Conservation (phyloP, 2,888 invertebrate species). For the Phaedon cochleariae region DNA sequence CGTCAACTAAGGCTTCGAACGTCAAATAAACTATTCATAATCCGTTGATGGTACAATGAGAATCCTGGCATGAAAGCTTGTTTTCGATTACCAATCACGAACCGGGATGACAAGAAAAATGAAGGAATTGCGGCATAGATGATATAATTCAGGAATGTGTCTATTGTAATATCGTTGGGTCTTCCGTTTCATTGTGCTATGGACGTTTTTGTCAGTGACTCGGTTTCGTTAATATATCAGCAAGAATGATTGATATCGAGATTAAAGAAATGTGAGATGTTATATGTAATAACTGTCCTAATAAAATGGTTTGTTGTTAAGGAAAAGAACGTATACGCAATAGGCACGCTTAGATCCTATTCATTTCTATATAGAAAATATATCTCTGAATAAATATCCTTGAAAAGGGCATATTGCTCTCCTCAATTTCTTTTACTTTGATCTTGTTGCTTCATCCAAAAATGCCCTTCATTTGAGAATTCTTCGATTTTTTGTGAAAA, state of each 20-base stretch:
- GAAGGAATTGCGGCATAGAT: neutral
- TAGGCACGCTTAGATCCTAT: no score
- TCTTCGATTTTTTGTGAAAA: no score
- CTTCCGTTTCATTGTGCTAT: neutral
- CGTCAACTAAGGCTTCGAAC: neutral
- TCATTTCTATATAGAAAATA: no score
- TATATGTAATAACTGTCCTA: neutral
- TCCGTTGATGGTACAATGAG: conserved; percentile 1
- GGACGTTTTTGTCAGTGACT: neutral
- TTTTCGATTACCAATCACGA: conserved; percentile 34
- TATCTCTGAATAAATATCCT: no score
- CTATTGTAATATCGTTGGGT: neutral
- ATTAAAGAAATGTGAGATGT: neutral
- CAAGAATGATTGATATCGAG: neutral
- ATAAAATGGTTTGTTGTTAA: no score
- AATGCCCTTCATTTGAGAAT: no score
- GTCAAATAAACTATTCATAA: conserved; percentile 1
- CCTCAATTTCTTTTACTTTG: no score
- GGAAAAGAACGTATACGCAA: no score
- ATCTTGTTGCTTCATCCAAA: no score
- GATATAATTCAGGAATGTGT: neutral
- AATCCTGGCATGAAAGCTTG: conserved; percentile 26
- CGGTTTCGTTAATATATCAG: neutral
- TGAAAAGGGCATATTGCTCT: no score
- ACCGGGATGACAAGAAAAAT: conserved; percentile 34